Percentiles rank a stretch among this genome's conserved stretches.
phyloP scores from a whole-genome alignment of 2,113 vertebrate genomes.

The Mormoops blainvillei region DNA sequence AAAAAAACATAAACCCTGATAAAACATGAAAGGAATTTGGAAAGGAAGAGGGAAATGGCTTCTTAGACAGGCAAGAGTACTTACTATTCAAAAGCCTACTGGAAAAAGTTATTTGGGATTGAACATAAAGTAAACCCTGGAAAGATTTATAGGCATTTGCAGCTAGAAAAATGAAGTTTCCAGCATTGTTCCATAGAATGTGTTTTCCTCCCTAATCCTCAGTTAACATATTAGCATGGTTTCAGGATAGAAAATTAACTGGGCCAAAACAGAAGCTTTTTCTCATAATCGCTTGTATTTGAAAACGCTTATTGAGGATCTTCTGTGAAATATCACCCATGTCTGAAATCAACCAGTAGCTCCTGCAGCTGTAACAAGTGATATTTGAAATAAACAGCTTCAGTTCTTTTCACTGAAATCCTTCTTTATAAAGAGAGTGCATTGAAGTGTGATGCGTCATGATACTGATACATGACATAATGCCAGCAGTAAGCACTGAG shows the following conservation, averaged over 20 bases:
- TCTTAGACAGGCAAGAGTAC: neutral
- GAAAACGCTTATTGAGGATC: slow-evolving; percentile 74
- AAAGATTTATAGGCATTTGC: slow-evolving; percentile 2
- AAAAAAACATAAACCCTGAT: neutral
- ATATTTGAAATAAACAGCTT: slow-evolving; percentile 49
- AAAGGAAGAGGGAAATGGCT: neutral
- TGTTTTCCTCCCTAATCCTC: slow-evolving; percentile 19
- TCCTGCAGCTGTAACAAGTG: slow-evolving; percentile 47
- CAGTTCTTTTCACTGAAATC: neutral
- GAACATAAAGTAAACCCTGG: neutral
- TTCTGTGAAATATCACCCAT: slow-evolving; percentile 74
- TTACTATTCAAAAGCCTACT: neutral
- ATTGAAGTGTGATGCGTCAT: neutral
- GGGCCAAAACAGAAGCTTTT: slow-evolving; percentile 64
- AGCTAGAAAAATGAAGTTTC: slow-evolving; percentile 30
- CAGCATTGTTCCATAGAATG: neutral
- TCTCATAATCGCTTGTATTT: slow-evolving; percentile 68
- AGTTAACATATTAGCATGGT: slow-evolving; percentile 70
- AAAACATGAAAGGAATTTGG: neutral
- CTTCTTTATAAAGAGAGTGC: neutral
- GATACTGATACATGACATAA: neutral
- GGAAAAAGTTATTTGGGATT: neutral
- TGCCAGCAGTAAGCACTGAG: neutral
- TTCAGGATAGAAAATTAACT: slow-evolving; percentile 76
- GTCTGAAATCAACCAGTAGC: slow-evolving; percentile 59